Evolutionary conservation across 2,113 vertebrate genomes (phyloP), one percentile per base, ranked within the genome.

Genomic region (Hippocampus mohnikei): DNA sequence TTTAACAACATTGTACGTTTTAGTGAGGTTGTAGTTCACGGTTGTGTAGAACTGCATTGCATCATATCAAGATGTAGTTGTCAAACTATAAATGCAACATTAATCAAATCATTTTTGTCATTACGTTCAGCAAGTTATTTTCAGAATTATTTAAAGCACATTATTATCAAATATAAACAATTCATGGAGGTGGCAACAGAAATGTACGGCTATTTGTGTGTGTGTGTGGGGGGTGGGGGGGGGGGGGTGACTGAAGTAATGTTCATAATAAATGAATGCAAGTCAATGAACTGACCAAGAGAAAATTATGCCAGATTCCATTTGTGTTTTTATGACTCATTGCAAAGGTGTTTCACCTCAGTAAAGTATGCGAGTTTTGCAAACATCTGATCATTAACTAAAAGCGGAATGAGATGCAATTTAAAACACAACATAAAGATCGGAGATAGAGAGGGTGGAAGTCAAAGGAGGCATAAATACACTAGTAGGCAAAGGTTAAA

Each of bases 391-490:
- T 44, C 40, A 71, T 66, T 1, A 70, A 13, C 21, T 66, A 41
- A 5, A 55, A 21, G 29, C 13, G 71, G 50, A 77, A 48, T 21
- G 2, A 66, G 16, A 62, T 20, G 37, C 53, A 58, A 48, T 25
- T 76, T 15, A 44, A 46, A 29, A 58, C 33, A 73, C 67, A 55
- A 67, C 53, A 40, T n/a, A 62, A 16, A 71, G 50, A 67, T 13
- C n/a, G 81, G 76, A 72, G 65, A 84, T 80, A 84, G 76, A 81
- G 65, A 82, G 81, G 76, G 78, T 73, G 71, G 84, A 87, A 90
- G 85, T 89, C 88, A 92, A 89, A 92, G 85, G 88, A 91, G 88
- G 78, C 82, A 75, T 77, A 85, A 73, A 76, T 56, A 84, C 73
- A 78, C 66, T 46, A 67, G 44, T 52, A 53, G 48, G 76, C 25